Conservation (phyloP, 2,888 invertebrate species). For the Heteromurus nitidus region DNA sequence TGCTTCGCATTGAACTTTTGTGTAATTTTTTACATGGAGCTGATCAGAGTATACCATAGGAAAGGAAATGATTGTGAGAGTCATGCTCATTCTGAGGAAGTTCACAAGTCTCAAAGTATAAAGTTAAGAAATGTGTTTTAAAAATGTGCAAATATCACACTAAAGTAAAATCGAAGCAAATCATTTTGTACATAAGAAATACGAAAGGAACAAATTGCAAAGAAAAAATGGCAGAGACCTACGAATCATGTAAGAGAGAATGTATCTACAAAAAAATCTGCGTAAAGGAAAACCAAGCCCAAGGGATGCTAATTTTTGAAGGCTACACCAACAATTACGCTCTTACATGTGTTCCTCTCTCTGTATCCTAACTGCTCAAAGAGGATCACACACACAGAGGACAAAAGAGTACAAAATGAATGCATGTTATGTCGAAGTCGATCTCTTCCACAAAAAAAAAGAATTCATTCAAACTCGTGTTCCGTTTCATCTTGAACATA, state of each 20-base stretch:
- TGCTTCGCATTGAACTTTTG: not conserved
- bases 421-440: constrained; percentile 7
- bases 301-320: constrained; percentile 34
- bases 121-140: no score
- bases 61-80: no score
- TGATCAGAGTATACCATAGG: no score
- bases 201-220: no score
- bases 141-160: no score
- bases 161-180: no score
- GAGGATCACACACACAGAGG: not conserved
- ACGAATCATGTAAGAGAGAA: no score
- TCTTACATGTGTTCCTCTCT: constrained; percentile 19
- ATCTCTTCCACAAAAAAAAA: not conserved
- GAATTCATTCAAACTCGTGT: not conserved
- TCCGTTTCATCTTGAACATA: not conserved
- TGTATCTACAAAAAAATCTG: not conserved
- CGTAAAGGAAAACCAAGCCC: not conserved
- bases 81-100: no score
- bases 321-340: constrained; percentile 46
- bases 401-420: constrained; percentile 28
- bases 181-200: no score
- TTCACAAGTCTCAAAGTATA: no score
- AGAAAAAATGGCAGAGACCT: no score
- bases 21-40: no score
- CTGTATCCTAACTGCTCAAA: constrained; percentile 6